phyloP scores from a whole-genome alignment of 2,888 invertebrate genomes.

The Temnothorax rugatulus region DNA sequence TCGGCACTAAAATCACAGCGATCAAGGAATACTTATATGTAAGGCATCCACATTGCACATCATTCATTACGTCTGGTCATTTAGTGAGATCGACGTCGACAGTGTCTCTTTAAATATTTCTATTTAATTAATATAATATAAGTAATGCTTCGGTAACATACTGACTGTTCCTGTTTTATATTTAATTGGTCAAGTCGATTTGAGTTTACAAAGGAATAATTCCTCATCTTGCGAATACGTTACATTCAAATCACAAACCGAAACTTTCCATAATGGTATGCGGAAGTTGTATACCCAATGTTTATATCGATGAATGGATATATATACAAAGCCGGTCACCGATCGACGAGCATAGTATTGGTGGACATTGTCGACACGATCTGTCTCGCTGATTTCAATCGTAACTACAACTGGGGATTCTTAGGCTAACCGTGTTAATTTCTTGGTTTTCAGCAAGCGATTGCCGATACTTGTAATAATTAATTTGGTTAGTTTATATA shows the following conservation, averaged over 20 bases:
- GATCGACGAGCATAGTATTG: neutral
- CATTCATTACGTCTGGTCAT: slow-evolving; percentile 60
- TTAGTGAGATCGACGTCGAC: slow-evolving; percentile 37
- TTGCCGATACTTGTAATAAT: slow-evolving; percentile 22
- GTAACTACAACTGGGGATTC: slow-evolving; percentile 29
- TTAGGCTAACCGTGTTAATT: slow-evolving; percentile 29
- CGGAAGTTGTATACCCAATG: neutral
- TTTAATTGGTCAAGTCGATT: neutral
- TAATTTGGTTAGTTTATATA: neutral
- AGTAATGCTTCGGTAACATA: neutral
- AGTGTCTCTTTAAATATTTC: slow-evolving; percentile 18
- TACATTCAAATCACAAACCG: neutral
- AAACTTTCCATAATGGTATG: neutral
- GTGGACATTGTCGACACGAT: slow-evolving; percentile 13
- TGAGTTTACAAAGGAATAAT: neutral
- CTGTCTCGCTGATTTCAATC: neutral
- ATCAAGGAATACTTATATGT: slow-evolving; percentile 86
- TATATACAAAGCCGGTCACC: neutral
- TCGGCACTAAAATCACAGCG: slow-evolving; percentile 86
- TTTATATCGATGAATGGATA: neutral
- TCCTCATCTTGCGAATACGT: neutral
- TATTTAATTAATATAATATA: neutral
- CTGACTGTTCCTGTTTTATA: neutral
- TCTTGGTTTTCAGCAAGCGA: slow-evolving; percentile 10
- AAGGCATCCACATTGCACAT: slow-evolving; percentile 79